Percentiles rank a stretch among this genome's conserved stretches.
Evolutionary conservation across 1,140 invertebrate species (phyloP).

Genomic region (Papilio aristodemus): DNA sequence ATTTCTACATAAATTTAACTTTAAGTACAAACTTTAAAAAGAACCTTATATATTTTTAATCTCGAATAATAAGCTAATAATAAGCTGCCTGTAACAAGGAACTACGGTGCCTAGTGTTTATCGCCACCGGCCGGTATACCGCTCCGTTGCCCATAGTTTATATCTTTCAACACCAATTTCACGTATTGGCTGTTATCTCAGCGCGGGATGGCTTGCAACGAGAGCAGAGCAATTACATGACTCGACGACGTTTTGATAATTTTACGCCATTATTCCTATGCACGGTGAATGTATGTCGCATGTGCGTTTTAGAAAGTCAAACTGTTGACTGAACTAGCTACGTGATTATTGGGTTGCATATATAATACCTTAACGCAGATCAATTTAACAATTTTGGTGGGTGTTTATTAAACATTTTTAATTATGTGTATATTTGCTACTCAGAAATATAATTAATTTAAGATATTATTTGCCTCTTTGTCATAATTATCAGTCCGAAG

Average conservation of each 20-base stretch:
- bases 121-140: neutral
- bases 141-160: neutral
- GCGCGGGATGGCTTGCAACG: constrained; percentile 43
- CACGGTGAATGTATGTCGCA: constrained; percentile 50
- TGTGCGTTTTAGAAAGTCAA: constrained; percentile 37
- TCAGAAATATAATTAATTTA: too few species aligned
- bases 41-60: neutral
- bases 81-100: too few species aligned
- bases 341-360: constrained; percentile 18
- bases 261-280: constrained; percentile 58
- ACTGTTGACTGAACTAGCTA: neutral
- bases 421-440: too few species aligned
- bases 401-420: too few species aligned
- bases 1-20: too few species aligned
- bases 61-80: too few species aligned
- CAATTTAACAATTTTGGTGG: constrained; percentile 2
- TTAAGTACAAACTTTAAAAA: neutral
- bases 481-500: too few species aligned
- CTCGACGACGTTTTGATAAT: constrained; percentile 52
- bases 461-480: too few species aligned
- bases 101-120: neutral
- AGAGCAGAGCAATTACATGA: constrained; percentile 58
- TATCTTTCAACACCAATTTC: constrained; percentile 10
- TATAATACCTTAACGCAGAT: neutral
- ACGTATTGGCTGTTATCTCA: constrained; percentile 30